phyloP scores from a whole-genome alignment of 2,113 vertebrate species.

The Thamnaconus septentrionalis region DNA sequence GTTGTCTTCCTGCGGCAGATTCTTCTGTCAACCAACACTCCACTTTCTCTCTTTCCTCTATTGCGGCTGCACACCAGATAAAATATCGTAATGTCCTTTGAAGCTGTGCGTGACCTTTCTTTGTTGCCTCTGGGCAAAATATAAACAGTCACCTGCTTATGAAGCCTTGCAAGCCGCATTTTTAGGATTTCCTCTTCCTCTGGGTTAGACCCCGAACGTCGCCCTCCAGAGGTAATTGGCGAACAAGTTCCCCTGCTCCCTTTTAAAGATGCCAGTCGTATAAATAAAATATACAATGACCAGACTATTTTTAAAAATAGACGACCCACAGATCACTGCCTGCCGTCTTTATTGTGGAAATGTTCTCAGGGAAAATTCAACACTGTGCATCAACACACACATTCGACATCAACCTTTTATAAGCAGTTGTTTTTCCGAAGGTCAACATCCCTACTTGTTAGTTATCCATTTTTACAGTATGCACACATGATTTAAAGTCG shows the following conservation, averaged over 20 bases:
- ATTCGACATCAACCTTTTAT: conserved; percentile 57
- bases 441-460: conserved; percentile 27
- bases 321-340: conserved; percentile 9
- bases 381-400: too few relatives aligned
- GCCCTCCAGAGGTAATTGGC: conserved; percentile 22
- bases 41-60: conserved; percentile 7
- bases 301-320: conserved; percentile 56
- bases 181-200: conserved; percentile 28
- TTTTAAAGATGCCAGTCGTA: conserved; percentile 39
- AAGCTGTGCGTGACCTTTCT: conserved; percentile 57
- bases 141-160: conserved; percentile 32
- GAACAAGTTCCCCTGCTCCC: conserved; percentile 10
- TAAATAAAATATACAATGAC: conserved; percentile 65
- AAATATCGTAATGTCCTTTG: conserved; percentile 53
- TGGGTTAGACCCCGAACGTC: conserved; percentile 26
- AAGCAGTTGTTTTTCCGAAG: conserved; percentile 28
- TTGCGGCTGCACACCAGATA: conserved; percentile 21
- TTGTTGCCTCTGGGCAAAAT: conserved; percentile 48
- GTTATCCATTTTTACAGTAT: conserved; percentile 6
- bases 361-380: conserved; percentile 19
- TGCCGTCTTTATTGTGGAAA: conserved; percentile 27
- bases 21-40: conserved; percentile 14
- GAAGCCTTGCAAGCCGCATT: conserved; percentile 11
- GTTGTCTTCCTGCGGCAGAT: not conserved
- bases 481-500: conserved; percentile 23